Conservation (phyloP, 1,140 invertebrate genomes). For the Drosophila kepulauana region DNA sequence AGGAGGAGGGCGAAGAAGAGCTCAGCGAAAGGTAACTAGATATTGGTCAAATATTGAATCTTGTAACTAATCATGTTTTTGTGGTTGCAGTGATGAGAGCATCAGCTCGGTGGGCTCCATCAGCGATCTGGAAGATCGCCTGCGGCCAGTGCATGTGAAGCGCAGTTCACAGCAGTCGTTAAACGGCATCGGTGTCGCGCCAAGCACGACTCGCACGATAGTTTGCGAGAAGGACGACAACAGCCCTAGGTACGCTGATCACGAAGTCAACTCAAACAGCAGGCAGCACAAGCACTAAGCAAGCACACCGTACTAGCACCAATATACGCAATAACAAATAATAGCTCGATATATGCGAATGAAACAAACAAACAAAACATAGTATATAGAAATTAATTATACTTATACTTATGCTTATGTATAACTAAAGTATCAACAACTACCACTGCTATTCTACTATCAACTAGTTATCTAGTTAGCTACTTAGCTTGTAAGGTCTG, state of each 20-base stretch:
- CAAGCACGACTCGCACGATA: conserved; percentile 74
- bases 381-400: conserved; percentile 19
- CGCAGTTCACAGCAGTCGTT: conserved; percentile 71
- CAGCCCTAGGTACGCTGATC: conserved; percentile 83
- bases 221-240: conserved; percentile 83
- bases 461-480: conserved; percentile 60
- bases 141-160: conserved; percentile 77
- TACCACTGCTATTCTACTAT: conserved; percentile 11
- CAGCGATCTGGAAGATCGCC: conserved; percentile 77
- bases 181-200: conserved; percentile 48
- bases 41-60: too few species aligned
- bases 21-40: conserved; percentile 87
- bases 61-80: background rate
- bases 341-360: conserved; percentile 26
- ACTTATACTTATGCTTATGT: conserved; percentile 56
- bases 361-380: conserved; percentile 7
- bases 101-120: conserved; percentile 78
- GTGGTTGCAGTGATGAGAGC: conserved; percentile 71
- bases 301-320: conserved; percentile 56
- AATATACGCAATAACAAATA: conserved; percentile 49
- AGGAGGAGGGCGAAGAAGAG: conserved; percentile 90
- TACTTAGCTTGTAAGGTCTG: conserved; percentile 74
- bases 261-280: conserved; percentile 74
- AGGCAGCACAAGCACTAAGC: conserved; percentile 79
- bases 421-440: conserved; percentile 42